Evolutionary conservation across 2,113 vertebrate genomes (phyloP), one percentile per base, ranked within the genome.

Genomic region (Tragelaphus scriptus): DNA sequence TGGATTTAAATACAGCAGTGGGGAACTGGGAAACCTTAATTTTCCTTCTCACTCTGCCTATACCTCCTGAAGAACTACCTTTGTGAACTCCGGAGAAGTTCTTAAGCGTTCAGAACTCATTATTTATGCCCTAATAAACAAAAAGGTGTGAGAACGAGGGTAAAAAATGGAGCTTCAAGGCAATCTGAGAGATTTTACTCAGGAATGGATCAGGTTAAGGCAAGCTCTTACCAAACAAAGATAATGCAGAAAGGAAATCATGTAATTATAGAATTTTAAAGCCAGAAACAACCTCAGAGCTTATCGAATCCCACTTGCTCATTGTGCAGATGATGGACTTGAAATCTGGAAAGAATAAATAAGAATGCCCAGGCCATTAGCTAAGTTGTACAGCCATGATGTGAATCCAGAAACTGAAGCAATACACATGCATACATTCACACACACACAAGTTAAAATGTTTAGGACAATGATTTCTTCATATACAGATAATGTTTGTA

Each of bases 211-310:
- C 98, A 95, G 93, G 96, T 98, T 97, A 97, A 97, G 95, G 75
- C 93, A 95, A 98, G 95, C 97, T 97, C 94, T 98, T 96, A 94
- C 95, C 97, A 97, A 97, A 98, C 97, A 98, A 98, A 98, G 97
- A 96, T 98, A 98, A 98, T 94, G 89, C 92, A n/a, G 94, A 85
- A 95, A 95, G 93, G 90, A 97, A 97, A 96, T 97, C 85, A 94
- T 88, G 96, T 94, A 97, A 97, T 98, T 95, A 97, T 97, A 93
- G 95, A 97, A 98, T 91, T 95, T 96, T 94, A 97, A 97, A 97
- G 96, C 93, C 97, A 89, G 91, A 97, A 97, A 97, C 96, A 94
- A 97, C 71, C 96, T 95, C n/a, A 9, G 91, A 91, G 95, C 91
- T 91, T 95, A 94, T 56, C 32, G 17, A 91, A 58, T 94, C 80